Conservation (phyloP, 2,797 vertebrate species). For the Pseudochirops corinnae region DNA sequence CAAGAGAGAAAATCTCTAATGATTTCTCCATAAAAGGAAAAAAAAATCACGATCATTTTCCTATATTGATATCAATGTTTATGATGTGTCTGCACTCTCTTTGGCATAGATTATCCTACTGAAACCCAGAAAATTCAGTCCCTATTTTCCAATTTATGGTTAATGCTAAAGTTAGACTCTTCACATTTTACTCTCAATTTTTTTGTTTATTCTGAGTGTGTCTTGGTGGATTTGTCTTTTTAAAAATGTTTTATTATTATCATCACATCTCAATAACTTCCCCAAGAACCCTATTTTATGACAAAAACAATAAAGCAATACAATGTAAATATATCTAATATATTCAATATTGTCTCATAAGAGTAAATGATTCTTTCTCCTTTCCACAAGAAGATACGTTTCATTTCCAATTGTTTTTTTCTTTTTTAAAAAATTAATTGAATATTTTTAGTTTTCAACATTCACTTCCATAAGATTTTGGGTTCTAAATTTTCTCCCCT, state of each 20-base stretch:
- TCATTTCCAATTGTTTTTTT: background rate
- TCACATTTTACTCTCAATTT: background rate
- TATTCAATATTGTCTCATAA: background rate
- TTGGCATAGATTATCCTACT: background rate
- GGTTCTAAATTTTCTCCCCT: too few relatives aligned
- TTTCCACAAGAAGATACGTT: background rate
- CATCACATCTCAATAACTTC: background rate
- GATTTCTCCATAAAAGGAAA: slow-evolving; percentile 8
- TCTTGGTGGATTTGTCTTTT: background rate
- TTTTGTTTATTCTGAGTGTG: background rate
- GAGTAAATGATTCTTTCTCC: background rate
- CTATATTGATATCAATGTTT: background rate
- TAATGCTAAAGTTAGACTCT: background rate
- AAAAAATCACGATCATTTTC: background rate
- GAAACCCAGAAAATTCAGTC: background rate
- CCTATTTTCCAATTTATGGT: background rate
- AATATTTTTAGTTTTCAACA: too few relatives aligned
- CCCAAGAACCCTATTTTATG: background rate
- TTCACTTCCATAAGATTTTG: too few relatives aligned
- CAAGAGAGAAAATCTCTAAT: background rate
- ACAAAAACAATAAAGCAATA: background rate
- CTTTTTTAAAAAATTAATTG: too few relatives aligned
- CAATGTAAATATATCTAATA: background rate
- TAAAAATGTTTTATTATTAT: background rate
- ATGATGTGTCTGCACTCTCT: background rate